Base-by-base conservation (phyloP, 2,888 invertebrate species). In the Bombyx huttoni region DNA sequence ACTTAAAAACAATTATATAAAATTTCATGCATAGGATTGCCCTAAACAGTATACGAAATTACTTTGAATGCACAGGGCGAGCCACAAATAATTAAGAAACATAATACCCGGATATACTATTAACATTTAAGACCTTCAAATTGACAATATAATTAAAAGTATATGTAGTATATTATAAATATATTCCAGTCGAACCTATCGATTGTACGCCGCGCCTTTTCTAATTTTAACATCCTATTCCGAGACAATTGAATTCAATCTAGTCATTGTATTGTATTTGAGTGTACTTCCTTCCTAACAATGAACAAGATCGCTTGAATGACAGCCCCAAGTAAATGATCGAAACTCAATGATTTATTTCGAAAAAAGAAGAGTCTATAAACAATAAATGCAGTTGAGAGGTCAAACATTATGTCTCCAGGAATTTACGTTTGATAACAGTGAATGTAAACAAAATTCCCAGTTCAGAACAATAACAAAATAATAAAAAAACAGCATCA, bases 191-290 rank as follows among this genome's bases (percentile, higher is more conserved):
- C 46, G 24, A 45, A 45, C 50, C 50, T 50, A 12, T 50, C 6
- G 13, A 1, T 46, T 9, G 45, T 40, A 13, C 14, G 24, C 12
- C 34, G 14, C 49, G 14, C 35, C 49, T 46, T 24, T 13, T 34
- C 13, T 47, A 49, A 34, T 46, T 52, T 46, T 47, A 52, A 34
- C 46, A 33, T 50, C 48, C 50, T 52, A 50, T 52, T 48, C 35
- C 45, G 33, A 46, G 13, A 35, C 48, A 52, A 50, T 52, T 50
- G 50, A 48, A 52, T 52, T 47, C 8, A 33, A 46, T 46, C 49
- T 34, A 0, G 47, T 6, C 34, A 40, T 49, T 14, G 24, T 40
- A 40, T 49, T 14, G 24, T 40, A 10, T 12, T 24, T 24, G 24
- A 2, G 24, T 1, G 40, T 40, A 40, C 40, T 40, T 40, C 40